Base-by-base conservation (phyloP, 1,140 invertebrate genomes). In the Neotoxoptera formosana region DNA sequence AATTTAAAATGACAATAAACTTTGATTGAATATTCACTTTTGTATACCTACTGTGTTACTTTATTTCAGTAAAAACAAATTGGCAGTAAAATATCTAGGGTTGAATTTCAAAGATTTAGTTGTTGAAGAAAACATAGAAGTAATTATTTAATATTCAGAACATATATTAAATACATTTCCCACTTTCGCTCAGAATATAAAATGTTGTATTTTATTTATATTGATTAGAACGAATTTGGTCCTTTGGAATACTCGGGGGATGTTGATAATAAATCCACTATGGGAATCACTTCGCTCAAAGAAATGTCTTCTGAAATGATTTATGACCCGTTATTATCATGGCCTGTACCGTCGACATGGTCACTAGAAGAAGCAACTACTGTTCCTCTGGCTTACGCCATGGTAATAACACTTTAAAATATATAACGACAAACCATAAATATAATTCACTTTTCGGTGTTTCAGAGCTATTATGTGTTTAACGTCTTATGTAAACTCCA, bases 291-390 rank as follows among this genome's bases (percentile, higher is more conserved):
- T 25, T 48, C 36, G 0, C 51, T 56, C 7, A 11, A 87, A 7
- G 4, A 51, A 9, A 51, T 25, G 7, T 41, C 45, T 30, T 34
- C 30, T 25, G 6, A 76, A 34, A 20, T 93, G 0, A 36, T 47
- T 41, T 48, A 87, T 20, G 93, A 93, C 21, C 23, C 53, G 0
- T 1, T 34, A 21, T 90, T 93, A 36, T 45, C 86, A 25, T 97
- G 96, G 96, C 94, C 95, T 67, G 94, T 96, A 60, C 96, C 96
- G 8, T 94, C 95, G 1, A 94, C 94, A 8, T 97, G 96, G 96
- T 95, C 95, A 25, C 93, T 96, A 41, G 96, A 96, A 92, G 96
- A 97, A 91, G 96, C 96, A 48, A 96, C 95, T 2, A 96, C 96
- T 23, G 96, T 97, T 34, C 96, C 96, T 45, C 89, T 95, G 9